Evolutionary conservation across 2,797 vertebrate genomes (phyloP).

Genomic region (Rhinophrynus dorsalis): DNA sequence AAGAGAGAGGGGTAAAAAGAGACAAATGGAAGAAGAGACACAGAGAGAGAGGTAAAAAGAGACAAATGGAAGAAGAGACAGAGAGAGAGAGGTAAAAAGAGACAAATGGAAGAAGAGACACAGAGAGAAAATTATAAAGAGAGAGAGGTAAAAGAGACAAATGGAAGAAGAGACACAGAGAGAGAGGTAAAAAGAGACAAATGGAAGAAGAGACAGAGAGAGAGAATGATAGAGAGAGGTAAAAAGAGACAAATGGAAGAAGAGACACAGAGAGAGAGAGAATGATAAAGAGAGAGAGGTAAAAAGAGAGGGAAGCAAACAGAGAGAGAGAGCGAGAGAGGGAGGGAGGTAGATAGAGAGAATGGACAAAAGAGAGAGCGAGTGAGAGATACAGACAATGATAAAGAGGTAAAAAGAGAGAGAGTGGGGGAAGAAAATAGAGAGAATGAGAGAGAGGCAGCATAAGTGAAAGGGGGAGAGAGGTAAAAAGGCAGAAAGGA

Average conservation of each 20-base stretch:
- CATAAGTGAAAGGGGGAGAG: not conserved
- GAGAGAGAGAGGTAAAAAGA: not conserved
- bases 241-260: not conserved
- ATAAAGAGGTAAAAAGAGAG: not conserved
- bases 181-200: not conserved
- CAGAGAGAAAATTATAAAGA: not conserved
- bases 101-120: not conserved
- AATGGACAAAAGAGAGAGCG: no score
- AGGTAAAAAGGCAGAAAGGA: not conserved
- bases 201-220: not conserved
- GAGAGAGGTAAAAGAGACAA: not conserved
- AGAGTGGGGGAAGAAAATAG: not conserved
- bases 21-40: no score
- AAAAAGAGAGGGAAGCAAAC: no score
- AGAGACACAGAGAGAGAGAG: not conserved
- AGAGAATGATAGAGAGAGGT: not conserved
- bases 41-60: no score
- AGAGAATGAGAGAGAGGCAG: not conserved
- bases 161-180: not conserved
- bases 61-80: not conserved
- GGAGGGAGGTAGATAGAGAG: not conserved
- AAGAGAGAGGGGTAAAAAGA: no score
- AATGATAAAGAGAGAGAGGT: no score
- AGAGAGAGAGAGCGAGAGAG: not conserved
- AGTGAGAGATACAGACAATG: no score